Base-by-base conservation (phyloP, 2,113 vertebrate species). In the Menura novaehollandiae region DNA sequence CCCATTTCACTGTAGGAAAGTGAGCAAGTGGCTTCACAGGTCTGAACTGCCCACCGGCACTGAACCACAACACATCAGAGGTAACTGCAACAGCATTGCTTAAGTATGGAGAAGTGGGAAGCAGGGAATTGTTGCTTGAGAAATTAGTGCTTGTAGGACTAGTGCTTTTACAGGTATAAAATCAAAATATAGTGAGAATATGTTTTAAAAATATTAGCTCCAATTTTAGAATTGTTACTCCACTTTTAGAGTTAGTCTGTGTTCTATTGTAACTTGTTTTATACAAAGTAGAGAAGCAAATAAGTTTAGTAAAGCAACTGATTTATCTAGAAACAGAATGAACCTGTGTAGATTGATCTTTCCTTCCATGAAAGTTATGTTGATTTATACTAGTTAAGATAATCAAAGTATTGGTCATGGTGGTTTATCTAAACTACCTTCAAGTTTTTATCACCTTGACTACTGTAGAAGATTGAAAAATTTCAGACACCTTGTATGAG, bases 1-100 rank as follows among this genome's bases (percentile, higher is more conserved):
- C 15, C 11, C 4, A 22, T 43, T 32, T 67, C n/a, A 49, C 13
- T 59, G 18, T 1, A 39, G 15, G 0, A 7, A n/a, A 43, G 33
- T 11, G 16, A 74, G 8, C 1, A 2, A 78, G n/a, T 0, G 0
- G 6, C 12, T 53, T 9, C 23, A 18, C 0, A 0, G 17, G 4
- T 10, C 11, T 53, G 17, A 69, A 17, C 8, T 87, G 43, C 49
- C 21, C 26, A 28, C 7, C 0, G 0, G 32, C 16, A 11, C 24
- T 64, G 59, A 85, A 69, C 15, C 12, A 43, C 21, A 24, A 9
- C 27, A 44, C 3, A 6, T 35, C 46, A 43, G 43, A 60, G 56
- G 4, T 66, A n/a, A 55, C 32, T 81, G 60, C 20, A 69, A 33
- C 20, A 49, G 17, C 2, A 22, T 55, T 82, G 88, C 20, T 78